Conservation (phyloP, 1,140 invertebrate species). For the Bombus cullumanus region DNA sequence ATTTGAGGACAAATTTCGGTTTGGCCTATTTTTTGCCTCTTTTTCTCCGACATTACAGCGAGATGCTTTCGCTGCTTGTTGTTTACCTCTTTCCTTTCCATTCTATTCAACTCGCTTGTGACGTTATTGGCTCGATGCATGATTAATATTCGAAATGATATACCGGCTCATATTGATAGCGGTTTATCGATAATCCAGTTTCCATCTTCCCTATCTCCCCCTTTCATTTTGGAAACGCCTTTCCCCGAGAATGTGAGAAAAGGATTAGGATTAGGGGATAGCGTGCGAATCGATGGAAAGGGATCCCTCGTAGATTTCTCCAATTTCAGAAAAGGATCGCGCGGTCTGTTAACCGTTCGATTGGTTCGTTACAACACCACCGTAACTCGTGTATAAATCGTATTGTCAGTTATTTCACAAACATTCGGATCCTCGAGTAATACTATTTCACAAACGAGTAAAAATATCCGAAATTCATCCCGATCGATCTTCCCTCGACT, state of each 20-base stretch:
- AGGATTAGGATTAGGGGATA: conserved; percentile 76
- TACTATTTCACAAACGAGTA: not conserved
- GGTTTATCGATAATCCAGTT: conserved; percentile 51
- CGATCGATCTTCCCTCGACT: not conserved
- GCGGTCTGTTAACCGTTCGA: conserved; percentile 39
- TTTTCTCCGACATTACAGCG: not conserved
- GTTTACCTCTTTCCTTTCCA: not conserved
- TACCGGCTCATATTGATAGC: not conserved
- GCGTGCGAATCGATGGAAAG: conserved; percentile 64
- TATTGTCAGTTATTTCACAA: conserved; percentile 3
- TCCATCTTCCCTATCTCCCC: conserved; percentile 44
- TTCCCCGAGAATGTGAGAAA: conserved; percentile 77
- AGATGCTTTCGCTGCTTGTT: not conserved
- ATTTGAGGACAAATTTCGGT: conserved; percentile 73
- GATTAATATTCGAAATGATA: not conserved
- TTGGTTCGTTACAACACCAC: conserved; percentile 47
- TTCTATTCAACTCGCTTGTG: no score
- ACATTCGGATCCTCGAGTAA: not conserved
- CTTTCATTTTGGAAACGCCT: conserved; percentile 44
- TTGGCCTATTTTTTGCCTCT: conserved; percentile 19
- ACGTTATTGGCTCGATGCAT: not conserved
- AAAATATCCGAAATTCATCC: not conserved
- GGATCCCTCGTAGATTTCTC: conserved; percentile 52
- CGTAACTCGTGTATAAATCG: conserved; percentile 11
- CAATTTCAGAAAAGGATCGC: conserved; percentile 55